Percentiles rank a stretch among this genome's conserved stretches.
phyloP scores from a whole-genome alignment of 2,888 invertebrate species.

The Agonopterix heracliana region DNA sequence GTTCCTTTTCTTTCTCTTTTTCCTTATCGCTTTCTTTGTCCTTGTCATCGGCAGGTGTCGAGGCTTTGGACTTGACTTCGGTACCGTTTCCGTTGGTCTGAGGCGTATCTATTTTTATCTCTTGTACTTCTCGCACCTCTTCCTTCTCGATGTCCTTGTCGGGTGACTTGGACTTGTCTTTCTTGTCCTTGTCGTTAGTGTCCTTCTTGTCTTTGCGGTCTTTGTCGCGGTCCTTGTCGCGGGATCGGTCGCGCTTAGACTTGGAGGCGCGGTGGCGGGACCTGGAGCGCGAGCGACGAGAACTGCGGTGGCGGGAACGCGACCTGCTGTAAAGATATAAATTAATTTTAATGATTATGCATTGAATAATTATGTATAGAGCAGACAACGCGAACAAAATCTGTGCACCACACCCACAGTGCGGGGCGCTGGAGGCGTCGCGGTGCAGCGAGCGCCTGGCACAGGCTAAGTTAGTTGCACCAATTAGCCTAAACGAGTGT shows the following conservation, averaged over 20 bases:
- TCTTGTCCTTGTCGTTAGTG: constrained; percentile 40
- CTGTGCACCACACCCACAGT: no score
- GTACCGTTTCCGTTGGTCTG: constrained; percentile 49
- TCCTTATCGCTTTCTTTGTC: constrained; percentile 16
- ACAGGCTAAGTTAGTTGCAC: no score
- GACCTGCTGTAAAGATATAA: constrained; percentile 38
- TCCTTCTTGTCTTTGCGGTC: constrained; percentile 32
- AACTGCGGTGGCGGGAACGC: constrained; percentile 75
- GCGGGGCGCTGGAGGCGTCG: no score
- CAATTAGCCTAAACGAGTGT: no score
- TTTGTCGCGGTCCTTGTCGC: constrained; percentile 43
- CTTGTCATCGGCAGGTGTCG: constrained; percentile 48
- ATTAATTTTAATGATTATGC: no score
- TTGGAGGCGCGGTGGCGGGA: constrained; percentile 76
- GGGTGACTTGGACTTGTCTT: constrained; percentile 54
- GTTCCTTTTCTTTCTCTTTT: constrained; percentile 35
- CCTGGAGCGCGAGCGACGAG: constrained; percentile 68
- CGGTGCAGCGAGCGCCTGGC: no score
- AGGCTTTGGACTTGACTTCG: constrained; percentile 48
- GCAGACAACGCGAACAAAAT: no score
- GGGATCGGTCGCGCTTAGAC: constrained; percentile 60
- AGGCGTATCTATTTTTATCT: constrained; percentile 38
- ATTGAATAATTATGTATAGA: no score
- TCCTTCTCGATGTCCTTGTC: constrained; percentile 39
- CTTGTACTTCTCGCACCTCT: constrained; percentile 30